Evolutionary conservation across 2,888 invertebrate species (phyloP).

Genomic region (Ptychoptera contaminata): DNA sequence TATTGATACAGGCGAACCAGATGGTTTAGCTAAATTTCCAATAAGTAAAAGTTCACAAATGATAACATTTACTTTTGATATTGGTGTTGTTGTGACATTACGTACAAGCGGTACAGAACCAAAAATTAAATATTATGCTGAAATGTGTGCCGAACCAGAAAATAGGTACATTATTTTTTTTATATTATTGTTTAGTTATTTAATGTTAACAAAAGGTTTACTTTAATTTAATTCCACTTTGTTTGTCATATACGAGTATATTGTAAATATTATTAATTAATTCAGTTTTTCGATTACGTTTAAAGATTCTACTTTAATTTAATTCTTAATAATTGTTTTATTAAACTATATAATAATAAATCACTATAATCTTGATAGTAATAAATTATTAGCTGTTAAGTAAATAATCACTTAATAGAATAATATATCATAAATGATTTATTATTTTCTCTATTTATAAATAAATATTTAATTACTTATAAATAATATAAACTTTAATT

Average conservation of each 20-base stretch:
- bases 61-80: slow-evolving; percentile 85
- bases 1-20: slow-evolving; percentile 50
- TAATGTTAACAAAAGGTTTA: too few species aligned
- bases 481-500: too few species aligned
- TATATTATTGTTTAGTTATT: background rate
- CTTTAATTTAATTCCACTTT: too few species aligned
- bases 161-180: slow-evolving; percentile 35
- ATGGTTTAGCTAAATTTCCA: slow-evolving; percentile 53
- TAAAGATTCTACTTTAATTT: too few species aligned
- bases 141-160: slow-evolving; percentile 55
- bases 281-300: too few species aligned
- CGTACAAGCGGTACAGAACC: slow-evolving; percentile 98
- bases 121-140: slow-evolving; percentile 97
- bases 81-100: slow-evolving; percentile 74
- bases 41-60: slow-evolving; percentile 60
- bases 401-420: background rate
- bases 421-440: slow-evolving; percentile 12
- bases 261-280: too few species aligned
- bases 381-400: slow-evolving; percentile 2
- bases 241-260: too few species aligned
- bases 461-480: too few species aligned
- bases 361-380: background rate
- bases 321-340: too few species aligned
- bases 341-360: too few species aligned
- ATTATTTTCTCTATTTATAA: background rate